Base-by-base conservation (phyloP, 2,888 invertebrate genomes). In the Idaea aversata region DNA sequence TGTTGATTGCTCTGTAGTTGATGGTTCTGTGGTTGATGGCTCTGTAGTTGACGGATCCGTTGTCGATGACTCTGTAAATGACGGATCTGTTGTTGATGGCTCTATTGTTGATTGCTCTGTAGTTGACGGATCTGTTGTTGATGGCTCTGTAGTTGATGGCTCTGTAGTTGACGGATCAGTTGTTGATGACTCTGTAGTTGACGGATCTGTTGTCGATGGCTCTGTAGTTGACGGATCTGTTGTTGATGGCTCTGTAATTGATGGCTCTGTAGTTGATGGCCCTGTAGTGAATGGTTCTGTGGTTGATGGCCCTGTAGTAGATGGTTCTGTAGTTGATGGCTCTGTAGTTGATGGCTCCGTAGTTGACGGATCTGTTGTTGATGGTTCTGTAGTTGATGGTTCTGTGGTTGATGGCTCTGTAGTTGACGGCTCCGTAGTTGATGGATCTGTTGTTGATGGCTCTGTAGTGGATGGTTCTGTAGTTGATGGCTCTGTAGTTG, bases 231-330 rank as follows among this genome's bases (percentile, higher is more conserved):
- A 38, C 25, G 25, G 25, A 3, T 65, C 63, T 0, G 57, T 34
- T 0, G 65, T 68, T 13, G 65, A 60, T 66, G 61, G 13, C 25
- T 66, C 66, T 7, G 62, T 60, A 10, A 66, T 62, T 1, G 58
- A 62, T 7, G 35, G 25, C 13, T 61, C 7, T 3, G 63, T 57
- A 34, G 67, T 61, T 0, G 15, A 35, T 16, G n/a, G n/a, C 7
- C 16, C 47, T 0, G 61, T 47, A 34, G 59, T 60, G 34, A 63
- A 47, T 25, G 25, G 25, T 7, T 47, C 47, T 0, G 47, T 47
- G 0, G 47, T 47, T 10, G 47, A 47, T 36, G 65, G 13, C 0
- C 7, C 47, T 10, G 47, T 47, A 10, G 47, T 47, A 0, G 0
- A 47, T 25, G 25, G 25, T 3, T 47, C 47, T 4, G 47, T 47